A percentile compares a stretch with the other conserved stretches of the same genome.
phyloP scores from a whole-genome alignment of 1,140 invertebrate species.

The Pantala flavescens region DNA sequence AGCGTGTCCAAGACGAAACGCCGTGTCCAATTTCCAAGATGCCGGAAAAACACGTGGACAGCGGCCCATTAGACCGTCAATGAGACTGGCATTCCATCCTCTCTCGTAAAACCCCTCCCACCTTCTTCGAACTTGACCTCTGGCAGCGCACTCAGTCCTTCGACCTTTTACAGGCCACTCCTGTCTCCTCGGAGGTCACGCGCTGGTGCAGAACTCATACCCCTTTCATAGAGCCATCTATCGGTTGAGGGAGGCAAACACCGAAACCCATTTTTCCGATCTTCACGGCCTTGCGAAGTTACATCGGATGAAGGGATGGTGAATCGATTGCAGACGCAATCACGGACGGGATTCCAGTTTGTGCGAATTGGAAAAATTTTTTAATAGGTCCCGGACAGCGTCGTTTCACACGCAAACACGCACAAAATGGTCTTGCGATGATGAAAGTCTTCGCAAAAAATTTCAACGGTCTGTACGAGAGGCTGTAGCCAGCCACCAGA shows the following conservation, averaged over 20 bases:
- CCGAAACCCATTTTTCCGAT: not conserved
- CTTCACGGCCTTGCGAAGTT: not conserved
- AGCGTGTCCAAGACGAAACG: not conserved
- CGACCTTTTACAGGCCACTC: not conserved
- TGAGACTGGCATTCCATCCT: not conserved
- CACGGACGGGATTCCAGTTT: not conserved
- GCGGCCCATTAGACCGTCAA: constrained; percentile 3
- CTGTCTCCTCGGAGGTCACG: not conserved
- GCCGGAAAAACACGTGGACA: not conserved
- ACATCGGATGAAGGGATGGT: not conserved
- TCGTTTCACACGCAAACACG: not conserved
- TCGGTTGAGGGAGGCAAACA: not conserved
- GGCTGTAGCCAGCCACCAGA: too few relatives aligned
- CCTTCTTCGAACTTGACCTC: not conserved
- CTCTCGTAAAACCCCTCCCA: not conserved
- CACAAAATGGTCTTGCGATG: too few relatives aligned
- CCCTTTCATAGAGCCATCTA: not conserved
- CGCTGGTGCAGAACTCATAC: not conserved
- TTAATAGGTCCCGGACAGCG: not conserved
- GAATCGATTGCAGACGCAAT: not conserved
- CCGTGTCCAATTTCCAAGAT: not conserved
- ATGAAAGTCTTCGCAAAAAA: too few relatives aligned
- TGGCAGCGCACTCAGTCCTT: not conserved
- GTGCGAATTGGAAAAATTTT: not conserved
- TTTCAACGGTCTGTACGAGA: too few relatives aligned